Evolutionary conservation across 2,797 vertebrate genomes (phyloP).

Genomic region (Hyperoplus immaculatus): DNA sequence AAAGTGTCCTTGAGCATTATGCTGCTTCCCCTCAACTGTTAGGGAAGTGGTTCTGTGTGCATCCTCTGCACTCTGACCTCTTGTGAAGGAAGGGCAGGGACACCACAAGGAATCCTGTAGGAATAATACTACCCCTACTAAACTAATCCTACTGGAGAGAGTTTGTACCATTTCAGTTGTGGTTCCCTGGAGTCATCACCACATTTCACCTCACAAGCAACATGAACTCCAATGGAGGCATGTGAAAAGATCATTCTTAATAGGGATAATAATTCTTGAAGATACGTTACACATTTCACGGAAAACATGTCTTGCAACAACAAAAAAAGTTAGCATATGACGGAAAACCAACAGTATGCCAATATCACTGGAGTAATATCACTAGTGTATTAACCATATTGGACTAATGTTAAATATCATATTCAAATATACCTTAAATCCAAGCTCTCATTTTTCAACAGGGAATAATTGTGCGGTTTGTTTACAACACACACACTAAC

Average conservation of each 20-base stretch:
- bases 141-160: conserved; percentile 18
- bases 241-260: neutral
- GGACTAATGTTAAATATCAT: conserved; percentile 22
- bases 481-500: neutral
- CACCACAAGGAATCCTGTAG: neutral
- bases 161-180: conserved; percentile 9
- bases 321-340: neutral
- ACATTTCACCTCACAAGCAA: neutral
- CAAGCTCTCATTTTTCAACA: neutral
- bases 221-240: neutral
- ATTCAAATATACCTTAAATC: neutral
- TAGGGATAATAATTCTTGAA: conserved; percentile 9
- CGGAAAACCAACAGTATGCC: neutral
- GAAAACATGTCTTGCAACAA: conserved; percentile 27
- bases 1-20: conserved; percentile 42
- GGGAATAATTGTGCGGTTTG: neutral
- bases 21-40: conserved; percentile 18
- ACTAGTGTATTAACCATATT: conserved; percentile 1
- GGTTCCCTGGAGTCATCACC: neutral
- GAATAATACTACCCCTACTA: conserved; percentile 6
- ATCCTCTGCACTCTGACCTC: conserved; percentile 39
- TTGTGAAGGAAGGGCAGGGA: neutral
- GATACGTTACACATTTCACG: conserved; percentile 8
- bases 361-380: neutral
- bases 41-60: conserved; percentile 16